Conservation (phyloP, 2,797 vertebrate species). For the Gephyroberyx darwinii region DNA sequence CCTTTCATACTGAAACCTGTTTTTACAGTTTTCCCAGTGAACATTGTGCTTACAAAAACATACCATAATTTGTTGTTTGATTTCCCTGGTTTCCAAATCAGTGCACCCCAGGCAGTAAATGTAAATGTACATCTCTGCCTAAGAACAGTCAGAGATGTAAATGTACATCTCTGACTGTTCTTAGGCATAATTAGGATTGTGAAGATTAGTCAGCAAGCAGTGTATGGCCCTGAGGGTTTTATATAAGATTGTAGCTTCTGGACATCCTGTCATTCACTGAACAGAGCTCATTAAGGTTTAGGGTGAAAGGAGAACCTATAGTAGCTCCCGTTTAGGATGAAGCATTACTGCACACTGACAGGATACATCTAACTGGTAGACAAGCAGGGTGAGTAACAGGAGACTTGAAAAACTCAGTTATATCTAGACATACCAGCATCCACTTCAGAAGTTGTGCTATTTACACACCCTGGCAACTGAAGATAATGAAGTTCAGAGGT, state of each 20-base stretch:
- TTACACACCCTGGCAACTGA: constrained; percentile 20
- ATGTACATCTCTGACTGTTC: too few species aligned
- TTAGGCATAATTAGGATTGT: too few species aligned
- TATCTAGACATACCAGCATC: constrained; percentile 15
- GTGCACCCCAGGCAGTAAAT: not conserved
- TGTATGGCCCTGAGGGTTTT: too few species aligned
- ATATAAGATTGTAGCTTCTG: constrained; percentile 8
- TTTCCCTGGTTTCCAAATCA: not conserved
- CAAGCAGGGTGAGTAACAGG: not conserved
- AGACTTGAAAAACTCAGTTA: constrained; percentile 26
- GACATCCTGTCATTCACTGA: constrained; percentile 41
- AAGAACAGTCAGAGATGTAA: too few species aligned
- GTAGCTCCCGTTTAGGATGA: not conserved
- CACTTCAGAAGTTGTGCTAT: constrained; percentile 8
- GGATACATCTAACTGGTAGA: constrained; percentile 35
- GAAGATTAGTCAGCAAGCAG: too few species aligned
- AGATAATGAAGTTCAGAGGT: constrained; percentile 28
- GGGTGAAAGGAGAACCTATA: not conserved
- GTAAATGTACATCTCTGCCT: too few species aligned
- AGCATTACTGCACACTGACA: constrained; percentile 21
- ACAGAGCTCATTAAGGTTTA: constrained; percentile 39
- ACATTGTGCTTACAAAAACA: too few species aligned
- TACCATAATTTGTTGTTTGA: too few species aligned
- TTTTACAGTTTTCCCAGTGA: not conserved
- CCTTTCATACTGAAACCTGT: not conserved